Base-by-base conservation (phyloP, 2,113 vertebrate genomes). In the Pithys albifrons region DNA sequence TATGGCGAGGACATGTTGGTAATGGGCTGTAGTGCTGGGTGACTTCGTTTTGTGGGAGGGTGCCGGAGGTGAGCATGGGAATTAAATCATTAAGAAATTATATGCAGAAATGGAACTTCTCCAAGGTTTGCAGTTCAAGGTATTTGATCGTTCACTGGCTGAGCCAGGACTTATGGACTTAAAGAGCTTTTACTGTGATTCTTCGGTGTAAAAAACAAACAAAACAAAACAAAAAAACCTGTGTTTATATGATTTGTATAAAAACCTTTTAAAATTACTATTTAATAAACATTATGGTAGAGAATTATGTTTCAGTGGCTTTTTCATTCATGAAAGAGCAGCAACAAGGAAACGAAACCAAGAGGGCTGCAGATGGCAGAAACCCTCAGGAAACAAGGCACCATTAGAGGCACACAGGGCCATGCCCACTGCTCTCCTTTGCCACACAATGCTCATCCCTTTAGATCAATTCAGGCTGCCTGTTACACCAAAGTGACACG, bases 231-330 rank as follows among this genome's bases (percentile, higher is more conserved):
- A 95, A 97, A 96, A 94, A 98, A 98, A 98, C 98, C 98, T 98
- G 98, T 99, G 99, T 99, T 99, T 99, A 98, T 99, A 99, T 99
- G 98, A 99, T 99, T 99, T 99, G 99, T 99, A 99, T 98, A 99
- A 99, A 99, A 97, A 95, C 98, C 98, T 99, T 99, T 99, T 99
- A 98, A 98, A 97, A 98, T 98, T 98, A 97, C 98, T 99, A 99
- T 99, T 99, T 99, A 99, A 99, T 99, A 99, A 99, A 99, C 98
- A 98, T 98, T 98, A 98, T 97, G 92, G 97, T 98, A 98, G 97
- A 98, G 93, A 52, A 91, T 81, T 78, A 89, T 75, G 83, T 82
- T 89, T 87, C 86, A 37, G 73, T 72, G 57, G 45, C 58, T 76
- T 51, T 64, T 54, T 79, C 45, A 25, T 70, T 70, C 72, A 17